phyloP scores from a whole-genome alignment of 2,797 vertebrate genomes.

The Micromesistius poutassou region DNA sequence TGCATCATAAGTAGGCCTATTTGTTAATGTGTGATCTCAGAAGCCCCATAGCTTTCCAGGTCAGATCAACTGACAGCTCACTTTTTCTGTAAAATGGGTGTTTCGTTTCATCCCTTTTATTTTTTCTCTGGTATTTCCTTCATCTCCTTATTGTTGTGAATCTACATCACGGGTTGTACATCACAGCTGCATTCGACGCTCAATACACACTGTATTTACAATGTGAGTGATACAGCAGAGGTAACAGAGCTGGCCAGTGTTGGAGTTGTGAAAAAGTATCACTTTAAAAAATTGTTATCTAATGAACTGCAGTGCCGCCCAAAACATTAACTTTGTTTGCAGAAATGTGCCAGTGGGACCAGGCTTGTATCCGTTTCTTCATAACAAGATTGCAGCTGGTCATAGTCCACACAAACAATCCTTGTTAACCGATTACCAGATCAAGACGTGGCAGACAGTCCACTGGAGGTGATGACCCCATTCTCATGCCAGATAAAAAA shows the following conservation, averaged over 20 bases:
- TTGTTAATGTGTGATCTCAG: neutral
- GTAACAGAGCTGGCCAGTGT: neutral
- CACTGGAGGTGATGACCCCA: neutral
- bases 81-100: neutral
- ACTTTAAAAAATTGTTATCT: neutral
- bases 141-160: neutral
- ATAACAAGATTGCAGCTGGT: constrained; percentile 5
- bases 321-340: neutral
- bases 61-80: neutral
- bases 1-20: neutral
- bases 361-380: constrained; percentile 10
- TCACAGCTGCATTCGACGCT: neutral
- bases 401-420: constrained; percentile 37
- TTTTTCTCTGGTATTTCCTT: neutral
- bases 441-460: constrained; percentile 13
- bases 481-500: neutral
- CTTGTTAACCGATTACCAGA: constrained; percentile 12
- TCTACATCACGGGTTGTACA: neutral
- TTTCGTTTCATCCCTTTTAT: neutral
- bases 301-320: neutral
- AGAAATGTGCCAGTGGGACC: neutral
- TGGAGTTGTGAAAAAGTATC: neutral
- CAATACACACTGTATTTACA: neutral
- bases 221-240: neutral
- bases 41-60: neutral